Evolutionary conservation across 2,113 vertebrate species (phyloP).

Genomic region (Prionailurus viverrinus): DNA sequence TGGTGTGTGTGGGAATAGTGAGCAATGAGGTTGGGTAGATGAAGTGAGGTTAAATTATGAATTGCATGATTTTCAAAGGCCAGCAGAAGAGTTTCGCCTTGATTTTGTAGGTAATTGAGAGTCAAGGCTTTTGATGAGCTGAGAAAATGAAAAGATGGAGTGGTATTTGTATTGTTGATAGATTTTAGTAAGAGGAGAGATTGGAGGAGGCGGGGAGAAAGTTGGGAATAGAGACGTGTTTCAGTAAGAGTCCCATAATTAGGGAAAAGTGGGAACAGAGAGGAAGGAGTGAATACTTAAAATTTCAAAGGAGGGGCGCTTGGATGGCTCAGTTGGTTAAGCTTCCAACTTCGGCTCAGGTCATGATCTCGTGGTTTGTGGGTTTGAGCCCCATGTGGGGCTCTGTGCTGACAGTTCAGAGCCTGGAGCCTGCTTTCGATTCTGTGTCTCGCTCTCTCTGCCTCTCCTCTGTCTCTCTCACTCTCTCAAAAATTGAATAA

Average conservation of each 20-base stretch:
- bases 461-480: no score
- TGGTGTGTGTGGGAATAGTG: neutral
- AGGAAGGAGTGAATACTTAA: constrained; percentile 15
- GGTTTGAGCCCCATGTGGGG: no score
- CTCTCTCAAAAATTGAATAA: no score
- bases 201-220: neutral
- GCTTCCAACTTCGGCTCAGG: no score
- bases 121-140: constrained; percentile 7
- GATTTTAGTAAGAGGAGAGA: neutral
- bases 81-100: neutral
- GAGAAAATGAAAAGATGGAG: neutral
- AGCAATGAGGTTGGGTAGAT: neutral
- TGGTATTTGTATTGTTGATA: neutral
- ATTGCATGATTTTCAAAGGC: constrained; percentile 18
- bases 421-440: no score
- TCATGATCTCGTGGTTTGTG: no score
- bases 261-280: neutral
- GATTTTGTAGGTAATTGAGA: neutral
- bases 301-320: neutral
- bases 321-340: no score
- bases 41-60: neutral
- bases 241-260: neutral
- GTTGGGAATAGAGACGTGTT: neutral
- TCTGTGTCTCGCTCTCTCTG: no score
- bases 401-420: no score